Evolutionary conservation across 35 echinoderm and acorn worm genomes (phyloP), one percentile per base, ranked within the genome.

Genomic region (Stichopus chloronotus): DNA sequence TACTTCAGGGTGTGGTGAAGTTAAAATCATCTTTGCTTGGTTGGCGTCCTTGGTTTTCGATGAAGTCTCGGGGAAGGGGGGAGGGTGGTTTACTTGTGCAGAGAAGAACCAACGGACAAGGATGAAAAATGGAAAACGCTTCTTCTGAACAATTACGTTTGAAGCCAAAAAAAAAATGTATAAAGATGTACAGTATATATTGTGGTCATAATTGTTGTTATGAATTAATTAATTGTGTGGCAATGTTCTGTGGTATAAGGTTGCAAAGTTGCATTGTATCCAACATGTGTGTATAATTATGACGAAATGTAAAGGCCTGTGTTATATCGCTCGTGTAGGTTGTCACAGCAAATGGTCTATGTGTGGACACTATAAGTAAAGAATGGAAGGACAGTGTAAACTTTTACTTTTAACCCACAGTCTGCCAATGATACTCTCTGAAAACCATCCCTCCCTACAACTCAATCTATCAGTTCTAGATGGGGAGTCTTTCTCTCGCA

Each of bases 221-320:
- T 30, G 63, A 88, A 71, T 88, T 88, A 43, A 43, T 43, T 43
- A 43, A 43, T 74, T 65, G 11, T 65, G 86, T 88, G 86, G 86
- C 86, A 88, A 59, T 88, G 86, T 88, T 56, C 63, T 88, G 86
- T 88, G 57, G 86, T 59, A 71, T 88, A 57, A 21, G 63, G 86
- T 30, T 65, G 86, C 30, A 88, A 83, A 65, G 86, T 88, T 88
- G 86, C 86, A 88, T 88, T 88, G 86, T 88, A 88, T 65, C 86
- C 86, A 88, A 43, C 30, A 43, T 43, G 63, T 88, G 86, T 88
- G 86, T 65, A 65, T 88, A 24, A 88, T 88, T 88, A 88, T 88
- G 86, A 88, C 25, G 86, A 88, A 88, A 88, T 88, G 86, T 88
- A 88, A 88, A 88, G 86, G 86, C 86, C 86, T 88, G 86, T 88